A percentile compares a stretch with the other conserved stretches of the same genome.
phyloP scores from a whole-genome alignment of 2,797 vertebrate species.

The Esox masquinongy region DNA sequence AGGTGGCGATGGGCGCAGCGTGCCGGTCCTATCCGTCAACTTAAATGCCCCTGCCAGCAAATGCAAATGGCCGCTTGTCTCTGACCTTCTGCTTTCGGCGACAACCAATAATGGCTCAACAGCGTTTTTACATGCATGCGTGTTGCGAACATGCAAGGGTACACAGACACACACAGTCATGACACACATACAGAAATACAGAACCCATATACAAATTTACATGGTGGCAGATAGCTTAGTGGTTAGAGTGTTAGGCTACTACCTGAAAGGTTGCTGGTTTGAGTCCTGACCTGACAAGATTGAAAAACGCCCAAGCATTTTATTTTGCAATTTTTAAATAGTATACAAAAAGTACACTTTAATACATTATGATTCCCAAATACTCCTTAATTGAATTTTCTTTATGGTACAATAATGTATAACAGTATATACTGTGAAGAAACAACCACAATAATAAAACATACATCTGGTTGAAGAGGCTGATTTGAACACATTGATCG shows the following conservation, averaged over 20 bases:
- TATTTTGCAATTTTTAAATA: too few species aligned
- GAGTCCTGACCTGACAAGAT: too few species aligned
- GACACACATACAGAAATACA: too few species aligned
- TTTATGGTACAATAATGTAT: not conserved
- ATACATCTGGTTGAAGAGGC: not conserved
- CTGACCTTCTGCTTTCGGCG: conserved; percentile 48
- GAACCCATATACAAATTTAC: too few species aligned
- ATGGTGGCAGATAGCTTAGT: too few species aligned
- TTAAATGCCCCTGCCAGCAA: conserved; percentile 78
- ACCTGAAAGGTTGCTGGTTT: too few species aligned
- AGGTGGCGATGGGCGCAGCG: conserved; percentile 73
- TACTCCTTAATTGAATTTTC: too few species aligned
- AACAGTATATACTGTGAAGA: not conserved
- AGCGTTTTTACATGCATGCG: not conserved
- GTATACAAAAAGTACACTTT: too few species aligned
- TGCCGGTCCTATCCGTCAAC: conserved; percentile 83
- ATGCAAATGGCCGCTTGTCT: conserved; percentile 62
- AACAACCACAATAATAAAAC: not conserved
- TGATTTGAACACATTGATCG: not conserved
- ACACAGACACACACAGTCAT: not conserved
- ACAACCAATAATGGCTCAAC: conserved; percentile 21
- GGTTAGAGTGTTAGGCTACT: too few species aligned
- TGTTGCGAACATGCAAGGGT: not conserved
- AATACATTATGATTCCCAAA: too few species aligned
- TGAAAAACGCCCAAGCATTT: too few species aligned